Conservation (phyloP, 2,888 invertebrate genomes). For the Amphipoea lucens region DNA sequence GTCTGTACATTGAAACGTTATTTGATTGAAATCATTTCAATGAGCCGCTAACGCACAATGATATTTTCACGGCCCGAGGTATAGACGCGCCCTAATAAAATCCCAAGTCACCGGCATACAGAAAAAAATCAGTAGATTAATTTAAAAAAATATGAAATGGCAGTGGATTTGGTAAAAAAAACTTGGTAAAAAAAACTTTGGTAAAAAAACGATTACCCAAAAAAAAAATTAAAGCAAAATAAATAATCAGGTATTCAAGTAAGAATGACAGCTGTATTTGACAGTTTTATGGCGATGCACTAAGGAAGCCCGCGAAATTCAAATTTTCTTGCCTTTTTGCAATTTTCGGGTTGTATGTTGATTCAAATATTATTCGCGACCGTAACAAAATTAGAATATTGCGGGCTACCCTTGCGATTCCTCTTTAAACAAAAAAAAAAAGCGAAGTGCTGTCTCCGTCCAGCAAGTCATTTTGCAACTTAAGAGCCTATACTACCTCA, state of each 20-base stretch:
- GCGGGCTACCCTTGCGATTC: background rate
- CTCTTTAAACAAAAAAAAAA: too few relatives aligned
- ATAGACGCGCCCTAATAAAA: conserved; percentile 1
- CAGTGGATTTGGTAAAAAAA: background rate
- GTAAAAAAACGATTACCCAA: too few relatives aligned
- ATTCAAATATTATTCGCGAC: background rate
- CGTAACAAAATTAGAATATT: background rate
- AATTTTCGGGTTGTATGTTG: background rate
- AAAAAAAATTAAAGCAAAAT: too few relatives aligned
- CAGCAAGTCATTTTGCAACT: background rate
- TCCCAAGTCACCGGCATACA: background rate
- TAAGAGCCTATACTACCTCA: too few relatives aligned
- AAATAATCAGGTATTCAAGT: background rate
- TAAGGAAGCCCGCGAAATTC: too few relatives aligned
- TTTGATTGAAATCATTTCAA: too few relatives aligned
- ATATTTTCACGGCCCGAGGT: background rate
- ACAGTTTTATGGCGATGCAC: background rate
- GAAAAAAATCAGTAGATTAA: conserved; percentile 51
- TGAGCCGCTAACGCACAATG: background rate
- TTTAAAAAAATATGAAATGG: background rate
- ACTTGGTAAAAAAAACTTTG: background rate
- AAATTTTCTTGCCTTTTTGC: background rate
- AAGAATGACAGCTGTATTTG: background rate
- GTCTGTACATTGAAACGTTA: too few relatives aligned
- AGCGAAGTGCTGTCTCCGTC: background rate